Base-by-base conservation (phyloP, 2,113 vertebrate genomes). In the Hydropotes inermis region DNA sequence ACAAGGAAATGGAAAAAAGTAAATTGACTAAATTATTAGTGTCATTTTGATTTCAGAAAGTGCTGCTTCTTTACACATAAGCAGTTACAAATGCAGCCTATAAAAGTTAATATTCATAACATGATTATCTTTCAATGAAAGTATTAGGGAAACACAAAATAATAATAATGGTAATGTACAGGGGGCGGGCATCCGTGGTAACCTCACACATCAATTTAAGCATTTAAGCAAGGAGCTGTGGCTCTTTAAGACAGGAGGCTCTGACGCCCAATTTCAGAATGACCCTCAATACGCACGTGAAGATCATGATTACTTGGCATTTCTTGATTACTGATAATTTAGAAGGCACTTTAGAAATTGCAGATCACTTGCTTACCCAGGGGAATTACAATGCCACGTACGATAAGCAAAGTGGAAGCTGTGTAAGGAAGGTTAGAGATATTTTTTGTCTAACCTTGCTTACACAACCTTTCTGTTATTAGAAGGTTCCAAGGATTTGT, bases 1-100 rank as follows among this genome's bases (percentile, higher is more conserved):
- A 97, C 86, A 91, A 0, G 0, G 91, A 96, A 91, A 95, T 57
- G 93, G 79, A 79, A 87, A 87, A 78, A 95, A 97, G 95, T 70
- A 97, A 95, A 98, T 95, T 95, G 98, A 93, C 97, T 98, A 88
- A 98, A 97, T 98, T 97, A 96, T 97, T 93, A 97, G 96, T 97
- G 97, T 93, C 95, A 87, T 98, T 97, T 92, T 94, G 97, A 97
- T 97, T 97, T 98, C 57, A 78, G 81, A 96, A 97, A 95, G 91
- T 89, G 92, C 96, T 33, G 58, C 93, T 89, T 97, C 97, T 97
- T 97, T 98, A 98, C 95, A 97, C 89, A 88, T 91, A 98, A 97
- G 95, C 97, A 89, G 97, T 95, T 98, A 92, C 84, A 90, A 97
- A 95, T 88, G 87, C 76, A 86, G 81, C 95, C 95, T 84, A 82